phyloP scores from a whole-genome alignment of 2,888 invertebrate genomes.

The Heteropelma amictum region DNA sequence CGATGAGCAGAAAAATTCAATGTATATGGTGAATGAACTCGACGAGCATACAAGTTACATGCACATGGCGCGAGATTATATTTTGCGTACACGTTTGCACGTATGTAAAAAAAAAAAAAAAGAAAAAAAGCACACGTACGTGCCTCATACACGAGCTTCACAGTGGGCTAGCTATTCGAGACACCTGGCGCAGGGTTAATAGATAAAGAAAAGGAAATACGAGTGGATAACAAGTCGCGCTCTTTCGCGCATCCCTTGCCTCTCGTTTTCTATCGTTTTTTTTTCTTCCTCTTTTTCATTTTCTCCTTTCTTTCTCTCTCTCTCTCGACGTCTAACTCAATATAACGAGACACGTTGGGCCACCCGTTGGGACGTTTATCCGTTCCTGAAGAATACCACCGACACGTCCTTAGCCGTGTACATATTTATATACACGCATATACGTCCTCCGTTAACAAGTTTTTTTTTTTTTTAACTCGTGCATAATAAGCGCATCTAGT shows the following conservation, averaged over 20 bases:
- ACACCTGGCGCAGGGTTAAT: slow-evolving; percentile 69
- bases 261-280: slow-evolving; percentile 26
- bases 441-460: slow-evolving; percentile 30
- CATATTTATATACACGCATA: neutral
- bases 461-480: slow-evolving; percentile 5
- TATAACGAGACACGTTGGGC: slow-evolving; percentile 50
- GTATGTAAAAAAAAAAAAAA: neutral
- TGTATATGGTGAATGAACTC: neutral
- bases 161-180: slow-evolving; percentile 49
- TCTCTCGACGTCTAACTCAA: slow-evolving; percentile 30
- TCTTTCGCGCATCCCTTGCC: slow-evolving; percentile 37
- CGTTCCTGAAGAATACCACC: slow-evolving; percentile 33
- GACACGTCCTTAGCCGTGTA: neutral
- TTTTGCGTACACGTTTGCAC: neutral
- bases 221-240: slow-evolving; percentile 69
- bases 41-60: neutral
- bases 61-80: neutral
- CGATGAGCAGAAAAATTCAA: neutral
- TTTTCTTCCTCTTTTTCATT: slow-evolving; percentile 17
- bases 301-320: slow-evolving; percentile 16
- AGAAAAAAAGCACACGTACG: neutral
- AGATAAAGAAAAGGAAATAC: slow-evolving; percentile 70
- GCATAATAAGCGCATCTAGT: slow-evolving; percentile 13
- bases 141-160: slow-evolving; percentile 1
- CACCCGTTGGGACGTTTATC: slow-evolving; percentile 52